Evolutionary conservation across 2,113 vertebrate species (phyloP).

Genomic region (Sceloporus undulatus): DNA sequence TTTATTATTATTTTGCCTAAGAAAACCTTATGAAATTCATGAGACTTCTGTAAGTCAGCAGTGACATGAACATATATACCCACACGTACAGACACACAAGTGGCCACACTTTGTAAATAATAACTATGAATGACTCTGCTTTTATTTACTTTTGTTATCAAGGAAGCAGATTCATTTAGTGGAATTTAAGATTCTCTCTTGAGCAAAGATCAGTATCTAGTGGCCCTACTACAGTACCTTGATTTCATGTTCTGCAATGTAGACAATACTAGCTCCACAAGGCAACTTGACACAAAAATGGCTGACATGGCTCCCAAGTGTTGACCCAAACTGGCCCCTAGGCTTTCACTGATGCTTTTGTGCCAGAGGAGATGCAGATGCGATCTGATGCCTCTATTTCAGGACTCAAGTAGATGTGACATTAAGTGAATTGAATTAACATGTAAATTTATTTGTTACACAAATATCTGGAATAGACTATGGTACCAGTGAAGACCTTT

Average conservation of each 20-base stretch:
- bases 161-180: neutral
- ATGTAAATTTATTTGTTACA: neutral
- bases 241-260: neutral
- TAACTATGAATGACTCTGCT: neutral
- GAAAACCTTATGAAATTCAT: too few relatives aligned
- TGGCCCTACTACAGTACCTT: neutral
- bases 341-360: neutral
- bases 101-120: neutral
- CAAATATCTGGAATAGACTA: neutral
- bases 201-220: neutral
- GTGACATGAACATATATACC: too few relatives aligned
- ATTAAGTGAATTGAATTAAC: neutral
- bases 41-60: too few relatives aligned
- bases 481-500: neutral
- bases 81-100: too few relatives aligned
- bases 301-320: neutral
- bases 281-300: neutral
- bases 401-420: neutral
- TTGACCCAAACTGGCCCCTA: neutral
- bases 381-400: too few relatives aligned
- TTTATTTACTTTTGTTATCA: neutral
- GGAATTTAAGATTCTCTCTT: conserved; percentile 15
- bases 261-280: too few relatives aligned
- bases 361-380: neutral
- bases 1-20: too few relatives aligned